A percentile compares a stretch with the other conserved stretches of the same genome.
These are phyloP conservation scores for Phaethon lepturus DNA, from an alignment of 2,113 vertebrate genomes.

Conservation along the genomic window DNA sequence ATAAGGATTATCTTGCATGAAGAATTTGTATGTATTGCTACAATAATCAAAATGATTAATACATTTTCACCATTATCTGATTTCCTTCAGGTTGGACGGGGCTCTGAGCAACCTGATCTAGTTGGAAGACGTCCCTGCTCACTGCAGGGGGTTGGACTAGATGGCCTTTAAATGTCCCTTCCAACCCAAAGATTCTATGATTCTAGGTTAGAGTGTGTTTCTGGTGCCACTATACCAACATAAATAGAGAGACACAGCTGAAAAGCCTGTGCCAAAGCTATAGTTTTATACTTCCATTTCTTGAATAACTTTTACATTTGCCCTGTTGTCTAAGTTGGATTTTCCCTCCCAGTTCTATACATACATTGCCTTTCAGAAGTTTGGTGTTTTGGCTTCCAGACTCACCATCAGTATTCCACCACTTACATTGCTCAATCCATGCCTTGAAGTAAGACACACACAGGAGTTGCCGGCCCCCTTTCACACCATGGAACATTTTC, in stretches of 20 bases:
- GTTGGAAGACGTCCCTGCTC: no score
- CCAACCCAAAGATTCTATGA: no score
- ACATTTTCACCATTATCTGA: neutral
- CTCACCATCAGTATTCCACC: neutral
- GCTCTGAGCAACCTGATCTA: no score
- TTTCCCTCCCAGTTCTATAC: neutral
- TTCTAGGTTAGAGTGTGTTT: neutral
- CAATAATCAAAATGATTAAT: neutral
- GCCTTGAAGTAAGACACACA: neutral
- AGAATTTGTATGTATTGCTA: neutral
- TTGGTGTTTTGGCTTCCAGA: neutral
- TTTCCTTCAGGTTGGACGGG: neutral
- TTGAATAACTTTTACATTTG: neutral
- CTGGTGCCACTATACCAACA: neutral
- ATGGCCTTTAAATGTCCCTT: no score
- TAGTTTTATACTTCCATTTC: neutral
- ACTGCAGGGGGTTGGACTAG: no score
- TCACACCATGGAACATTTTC: neutral
- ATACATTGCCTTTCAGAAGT: neutral
- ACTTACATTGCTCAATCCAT: neutral
- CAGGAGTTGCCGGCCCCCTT: neutral
- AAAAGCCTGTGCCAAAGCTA: neutral
- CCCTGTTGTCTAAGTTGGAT: neutral
- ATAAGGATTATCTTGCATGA: neutral
- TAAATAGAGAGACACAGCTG: neutral